Evolutionary conservation across 2,888 invertebrate species (phyloP).

Genomic region (Pammene fasciana): DNA sequence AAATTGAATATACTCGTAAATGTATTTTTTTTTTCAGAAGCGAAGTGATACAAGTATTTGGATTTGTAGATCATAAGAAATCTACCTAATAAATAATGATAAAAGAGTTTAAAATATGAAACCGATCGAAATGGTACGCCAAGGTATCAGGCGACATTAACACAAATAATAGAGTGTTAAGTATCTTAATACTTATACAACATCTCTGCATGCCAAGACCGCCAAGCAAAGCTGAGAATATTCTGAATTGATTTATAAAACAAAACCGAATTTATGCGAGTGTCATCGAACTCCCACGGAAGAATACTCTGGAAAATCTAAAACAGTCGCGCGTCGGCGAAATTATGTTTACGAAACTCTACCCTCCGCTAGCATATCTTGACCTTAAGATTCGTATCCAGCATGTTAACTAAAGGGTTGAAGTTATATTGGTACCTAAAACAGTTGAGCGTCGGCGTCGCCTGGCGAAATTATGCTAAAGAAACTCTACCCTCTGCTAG

Average conservation of each 20-base stretch:
- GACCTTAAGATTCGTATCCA: not conserved
- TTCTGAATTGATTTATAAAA: slow-evolving; percentile 20
- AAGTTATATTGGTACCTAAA: slow-evolving; percentile 1
- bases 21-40: no score
- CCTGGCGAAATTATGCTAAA: not conserved
- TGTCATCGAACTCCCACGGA: slow-evolving; percentile 35
- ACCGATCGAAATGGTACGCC: no score
- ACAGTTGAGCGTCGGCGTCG: slow-evolving; percentile 26
- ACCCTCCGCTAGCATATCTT: not conserved
- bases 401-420: not conserved
- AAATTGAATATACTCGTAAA: no score
- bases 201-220: not conserved
- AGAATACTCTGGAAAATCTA: slow-evolving; percentile 30
- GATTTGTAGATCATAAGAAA: no score
- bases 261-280: slow-evolving; percentile 25
- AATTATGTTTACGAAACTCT: not conserved
- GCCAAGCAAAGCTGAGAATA: not conserved
- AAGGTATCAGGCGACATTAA: not conserved
- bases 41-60: no score
- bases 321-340: slow-evolving; percentile 29
- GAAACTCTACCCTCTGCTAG: not conserved
- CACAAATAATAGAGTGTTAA: not conserved
- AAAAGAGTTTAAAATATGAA: no score
- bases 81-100: no score
- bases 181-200: not conserved